Evolutionary conservation across 2,888 invertebrate genomes (phyloP).

Genomic region (Tachina fera): DNA sequence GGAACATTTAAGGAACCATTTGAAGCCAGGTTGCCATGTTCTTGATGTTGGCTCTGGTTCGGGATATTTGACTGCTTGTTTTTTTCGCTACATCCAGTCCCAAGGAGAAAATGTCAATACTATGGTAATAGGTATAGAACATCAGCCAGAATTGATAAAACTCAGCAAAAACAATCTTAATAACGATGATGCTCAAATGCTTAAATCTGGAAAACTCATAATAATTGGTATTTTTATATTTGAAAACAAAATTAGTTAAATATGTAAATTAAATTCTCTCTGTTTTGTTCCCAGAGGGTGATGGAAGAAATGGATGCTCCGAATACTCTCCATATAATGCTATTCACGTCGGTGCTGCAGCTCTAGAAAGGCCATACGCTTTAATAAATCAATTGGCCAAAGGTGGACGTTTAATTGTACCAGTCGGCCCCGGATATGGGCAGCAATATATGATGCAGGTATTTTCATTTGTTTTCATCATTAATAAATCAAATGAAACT

Average conservation of each 20-base stretch:
- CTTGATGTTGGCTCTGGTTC: slow-evolving; percentile 97
- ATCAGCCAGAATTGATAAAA: slow-evolving; percentile 92
- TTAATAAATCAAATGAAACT: background rate
- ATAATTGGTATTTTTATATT: slow-evolving; percentile 85
- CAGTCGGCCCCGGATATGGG: slow-evolving; percentile 93
- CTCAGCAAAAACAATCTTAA: slow-evolving; percentile 91
- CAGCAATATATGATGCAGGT: slow-evolving; percentile 93
- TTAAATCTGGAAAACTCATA: slow-evolving; percentile 87
- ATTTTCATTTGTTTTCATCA: slow-evolving; percentile 31
- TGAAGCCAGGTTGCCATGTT: slow-evolving; percentile 89
- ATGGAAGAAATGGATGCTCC: slow-evolving; percentile 92
- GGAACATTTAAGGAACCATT: slow-evolving; percentile 91
- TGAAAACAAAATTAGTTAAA: background rate
- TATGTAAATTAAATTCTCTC: background rate
- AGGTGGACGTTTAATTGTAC: slow-evolving; percentile 95
- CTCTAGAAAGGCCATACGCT: slow-evolving; percentile 89
- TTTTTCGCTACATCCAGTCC: slow-evolving; percentile 91
- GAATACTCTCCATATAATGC: slow-evolving; percentile 93
- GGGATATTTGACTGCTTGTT: slow-evolving; percentile 95
- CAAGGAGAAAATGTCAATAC: slow-evolving; percentile 82
- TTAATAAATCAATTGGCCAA: slow-evolving; percentile 84
- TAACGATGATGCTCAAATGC: slow-evolving; percentile 87
- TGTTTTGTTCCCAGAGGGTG: slow-evolving; percentile 86
- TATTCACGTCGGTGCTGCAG: slow-evolving; percentile 97
- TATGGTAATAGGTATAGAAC: slow-evolving; percentile 93